A percentile compares a stretch with the other conserved stretches of the same genome.
Evolutionary conservation across 1,140 invertebrate genomes (phyloP).

Genomic region (Orchesella cincta): DNA sequence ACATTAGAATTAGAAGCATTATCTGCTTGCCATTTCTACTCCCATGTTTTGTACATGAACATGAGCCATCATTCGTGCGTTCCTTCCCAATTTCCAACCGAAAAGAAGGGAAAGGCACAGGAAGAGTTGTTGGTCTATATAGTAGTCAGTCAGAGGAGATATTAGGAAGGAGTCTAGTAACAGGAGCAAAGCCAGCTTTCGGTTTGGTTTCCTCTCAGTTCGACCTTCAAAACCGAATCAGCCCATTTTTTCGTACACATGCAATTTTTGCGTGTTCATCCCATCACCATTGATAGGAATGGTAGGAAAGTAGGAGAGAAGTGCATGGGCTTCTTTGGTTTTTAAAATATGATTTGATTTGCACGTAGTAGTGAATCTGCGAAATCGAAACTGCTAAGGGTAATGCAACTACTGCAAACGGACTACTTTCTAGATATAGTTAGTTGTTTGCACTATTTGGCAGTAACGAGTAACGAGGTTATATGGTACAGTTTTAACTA

Average conservation of each 20-base stretch:
- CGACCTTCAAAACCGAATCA: constrained; percentile 21
- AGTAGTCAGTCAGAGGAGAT: background rate
- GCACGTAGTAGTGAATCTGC: background rate
- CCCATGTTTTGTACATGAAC: too few species aligned
- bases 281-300: too few species aligned
- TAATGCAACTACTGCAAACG: background rate
- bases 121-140: background rate
- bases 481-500: too few species aligned
- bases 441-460: background rate
- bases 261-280: background rate
- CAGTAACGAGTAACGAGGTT: too few species aligned
- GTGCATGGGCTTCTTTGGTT: too few species aligned
- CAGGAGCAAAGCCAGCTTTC: background rate
- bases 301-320: too few species aligned
- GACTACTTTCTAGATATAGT: background rate
- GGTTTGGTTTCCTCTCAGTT: background rate
- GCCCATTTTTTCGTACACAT: background rate
- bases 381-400: background rate
- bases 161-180: background rate
- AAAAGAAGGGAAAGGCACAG: too few species aligned
- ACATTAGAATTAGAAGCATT: too few species aligned
- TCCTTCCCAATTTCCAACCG: too few species aligned
- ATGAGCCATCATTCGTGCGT: too few species aligned
- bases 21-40: too few species aligned
- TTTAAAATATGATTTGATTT: background rate